Base-by-base conservation (phyloP, 2,113 vertebrate species). In the Leptobrachium leishanense region DNA sequence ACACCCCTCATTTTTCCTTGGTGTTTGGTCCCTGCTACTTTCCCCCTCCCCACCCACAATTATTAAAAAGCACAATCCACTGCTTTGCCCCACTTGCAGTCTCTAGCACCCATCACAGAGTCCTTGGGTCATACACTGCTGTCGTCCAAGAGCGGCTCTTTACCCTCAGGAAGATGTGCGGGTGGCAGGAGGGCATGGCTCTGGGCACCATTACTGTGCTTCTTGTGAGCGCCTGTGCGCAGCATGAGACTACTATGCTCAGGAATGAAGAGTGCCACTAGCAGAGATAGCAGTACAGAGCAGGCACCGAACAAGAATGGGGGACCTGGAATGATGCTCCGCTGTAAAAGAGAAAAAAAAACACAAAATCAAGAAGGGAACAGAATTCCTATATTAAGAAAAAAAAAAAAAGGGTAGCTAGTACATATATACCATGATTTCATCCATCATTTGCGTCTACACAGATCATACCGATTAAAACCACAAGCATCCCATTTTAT, bases 231-330 rank as follows among this genome's bases (percentile, higher is more conserved):
- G 40, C 95, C 92, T 0, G 93, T 89, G 63, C 96, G 88, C 88
- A 90, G 59, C 1, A 90, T 84, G 2, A 91, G 90, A 41, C 89
- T 90, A 15, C 89, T 96, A 90, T 96, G 95, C 84, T 97, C 96
- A 0, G 96, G 96, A 72, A 97, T 97, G 83, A 97, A 97, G 87
- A 97, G 92, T 10, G 96, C 96, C 86, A 97, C 96, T 81, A 97
- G 91, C 68, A 97, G 90, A 1, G 96, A 96, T 44, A 97, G 92
- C 84, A 97, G 90, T 83, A 97, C 96, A 0, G 95, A 97, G 82
- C 96, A 97, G 0, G 96, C 96, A 11, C 96, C 96, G 0, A 97
- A 97, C 62, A 97, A 92, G 87, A 97, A 97, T 0, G 96, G 96
- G 54, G 96, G 96, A n/a, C 96, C 96, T 0, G 96, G 96, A 82